phyloP scores from a whole-genome alignment of 2,797 vertebrate genomes.

The Hemitrygon akajei region DNA sequence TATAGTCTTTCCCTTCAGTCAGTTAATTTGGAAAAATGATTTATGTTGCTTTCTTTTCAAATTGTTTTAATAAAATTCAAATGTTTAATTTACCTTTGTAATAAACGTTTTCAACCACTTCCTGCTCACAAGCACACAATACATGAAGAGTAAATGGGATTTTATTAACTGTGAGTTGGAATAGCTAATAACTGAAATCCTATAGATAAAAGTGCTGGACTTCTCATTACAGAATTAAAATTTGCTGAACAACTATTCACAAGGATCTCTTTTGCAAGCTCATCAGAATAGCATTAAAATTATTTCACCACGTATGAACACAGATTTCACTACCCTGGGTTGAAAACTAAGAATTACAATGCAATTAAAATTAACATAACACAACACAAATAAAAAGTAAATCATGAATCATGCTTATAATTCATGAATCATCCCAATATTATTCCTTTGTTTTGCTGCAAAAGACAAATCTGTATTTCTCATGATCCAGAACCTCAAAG shows the following conservation, averaged over 20 bases:
- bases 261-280: neutral
- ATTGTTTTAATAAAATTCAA: neutral
- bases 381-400: neutral
- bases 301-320: neutral
- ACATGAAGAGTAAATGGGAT: neutral
- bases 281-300: neutral
- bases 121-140: neutral
- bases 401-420: neutral
- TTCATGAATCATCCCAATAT: no score
- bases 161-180: no score
- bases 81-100: neutral
- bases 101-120: neutral
- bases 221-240: neutral
- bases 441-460: neutral
- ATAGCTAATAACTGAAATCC: neutral
- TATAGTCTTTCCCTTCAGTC: neutral
- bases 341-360: neutral
- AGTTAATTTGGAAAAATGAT: neutral
- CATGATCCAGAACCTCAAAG: neutral
- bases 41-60: neutral
- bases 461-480: neutral
- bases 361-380: neutral
- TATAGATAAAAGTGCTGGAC: neutral
- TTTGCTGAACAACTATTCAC: neutral
- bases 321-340: no score